Conservation (phyloP, 2,797 vertebrate species). For the Aulostomus chinensis region DNA sequence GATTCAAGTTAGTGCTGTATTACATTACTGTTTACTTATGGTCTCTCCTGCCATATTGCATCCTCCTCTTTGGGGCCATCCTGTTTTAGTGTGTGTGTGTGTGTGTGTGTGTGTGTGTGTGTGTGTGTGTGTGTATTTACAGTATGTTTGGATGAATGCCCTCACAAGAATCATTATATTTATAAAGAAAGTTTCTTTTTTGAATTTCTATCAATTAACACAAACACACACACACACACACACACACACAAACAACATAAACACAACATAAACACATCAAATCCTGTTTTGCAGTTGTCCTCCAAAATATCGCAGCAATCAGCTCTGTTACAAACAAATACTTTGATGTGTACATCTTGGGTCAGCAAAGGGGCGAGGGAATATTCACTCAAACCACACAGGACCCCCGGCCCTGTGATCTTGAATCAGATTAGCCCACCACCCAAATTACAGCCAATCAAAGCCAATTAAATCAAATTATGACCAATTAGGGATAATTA, state of each 20-base stretch:
- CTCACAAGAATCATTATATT: slow-evolving; percentile 24
- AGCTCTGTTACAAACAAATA: slow-evolving; percentile 54
- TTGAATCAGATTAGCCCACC: slow-evolving; percentile 74
- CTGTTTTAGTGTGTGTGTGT: slow-evolving; percentile 12
- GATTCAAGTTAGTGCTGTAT: slow-evolving; percentile 78
- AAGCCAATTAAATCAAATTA: slow-evolving; percentile 74
- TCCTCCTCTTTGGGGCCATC: slow-evolving; percentile 42
- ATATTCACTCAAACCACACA: slow-evolving; percentile 68
- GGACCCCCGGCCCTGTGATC: slow-evolving; percentile 68
- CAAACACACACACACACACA: too few relatives aligned
- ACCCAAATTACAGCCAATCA: slow-evolving; percentile 77
- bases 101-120: slow-evolving; percentile 30
- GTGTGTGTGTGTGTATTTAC: too few relatives aligned
- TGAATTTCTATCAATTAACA: slow-evolving; percentile 11
- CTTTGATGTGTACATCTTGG: slow-evolving; percentile 68
- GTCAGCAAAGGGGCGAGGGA: slow-evolving; percentile 62
- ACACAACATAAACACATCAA: slow-evolving; percentile 37
- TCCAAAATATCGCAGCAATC: slow-evolving; percentile 58
- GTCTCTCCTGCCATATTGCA: slow-evolving; percentile 63
- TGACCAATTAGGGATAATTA: slow-evolving; percentile 73
- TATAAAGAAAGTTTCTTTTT: slow-evolving; percentile 10
- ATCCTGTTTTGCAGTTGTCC: slow-evolving; percentile 24
- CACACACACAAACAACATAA: slow-evolving; percentile 42
- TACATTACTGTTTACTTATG: slow-evolving; percentile 74
- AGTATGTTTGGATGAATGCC: too few relatives aligned